Conservation (phyloP, 1,140 invertebrate genomes). For the Aphidius ervi region DNA sequence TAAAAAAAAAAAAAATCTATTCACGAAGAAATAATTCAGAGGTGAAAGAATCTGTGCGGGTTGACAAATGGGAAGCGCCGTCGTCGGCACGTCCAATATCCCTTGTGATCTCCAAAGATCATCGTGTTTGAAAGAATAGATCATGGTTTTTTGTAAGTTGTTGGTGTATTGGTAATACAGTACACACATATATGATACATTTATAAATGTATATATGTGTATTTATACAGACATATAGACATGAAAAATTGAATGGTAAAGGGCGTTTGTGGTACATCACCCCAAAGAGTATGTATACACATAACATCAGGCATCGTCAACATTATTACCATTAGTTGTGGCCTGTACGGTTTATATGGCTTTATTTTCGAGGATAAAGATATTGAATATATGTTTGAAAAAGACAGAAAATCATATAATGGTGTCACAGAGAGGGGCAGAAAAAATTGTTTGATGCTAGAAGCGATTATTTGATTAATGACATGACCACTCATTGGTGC, state of each 20-base stretch:
- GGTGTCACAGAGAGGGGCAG: conserved; percentile 10
- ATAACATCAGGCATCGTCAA: conserved; percentile 31
- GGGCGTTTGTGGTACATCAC: conserved; percentile 28
- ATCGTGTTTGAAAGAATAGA: conserved; percentile 1
- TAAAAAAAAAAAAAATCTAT: conserved; percentile 1
- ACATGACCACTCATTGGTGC: conserved; percentile 30
- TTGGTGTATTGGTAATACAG: conserved; percentile 20
- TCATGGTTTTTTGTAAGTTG: conserved; percentile 11
- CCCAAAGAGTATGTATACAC: conserved; percentile 22
- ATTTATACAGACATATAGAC: neutral
- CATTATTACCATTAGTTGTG: conserved; percentile 47
- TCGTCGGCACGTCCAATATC: conserved; percentile 26
- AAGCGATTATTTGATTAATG: conserved; percentile 43
- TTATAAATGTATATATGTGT: too few species aligned
- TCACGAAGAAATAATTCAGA: too few species aligned
- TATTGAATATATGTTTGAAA: too few species aligned
- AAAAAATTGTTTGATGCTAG: conserved; percentile 19
- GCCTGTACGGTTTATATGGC: conserved; percentile 33
- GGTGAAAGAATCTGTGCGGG: neutral
- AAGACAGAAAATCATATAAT: neutral
- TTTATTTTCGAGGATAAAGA: conserved; percentile 39
- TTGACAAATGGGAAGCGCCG: conserved; percentile 24
- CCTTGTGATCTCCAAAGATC: conserved; percentile 35
- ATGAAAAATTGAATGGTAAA: conserved; percentile 21
- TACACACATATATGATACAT: too few species aligned